Percentiles rank a stretch among this genome's conserved stretches.
Conservation (phyloP, 2,888 invertebrate species). For the Ganaspis brasiliensis region DNA sequence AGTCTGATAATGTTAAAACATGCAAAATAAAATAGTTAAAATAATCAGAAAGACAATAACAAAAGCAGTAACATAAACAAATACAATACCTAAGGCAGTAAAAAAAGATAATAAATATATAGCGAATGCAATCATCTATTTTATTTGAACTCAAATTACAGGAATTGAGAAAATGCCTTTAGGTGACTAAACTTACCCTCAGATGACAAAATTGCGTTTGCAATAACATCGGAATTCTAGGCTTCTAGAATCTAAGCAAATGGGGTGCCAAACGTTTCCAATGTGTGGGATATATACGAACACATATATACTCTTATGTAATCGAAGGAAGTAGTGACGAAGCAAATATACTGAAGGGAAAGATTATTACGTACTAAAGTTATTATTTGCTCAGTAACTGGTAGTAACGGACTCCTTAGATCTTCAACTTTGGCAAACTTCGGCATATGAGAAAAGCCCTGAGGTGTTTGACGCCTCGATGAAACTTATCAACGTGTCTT, state of each 20-base stretch:
- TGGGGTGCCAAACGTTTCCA: background rate
- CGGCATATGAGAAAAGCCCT: slow-evolving; percentile 23
- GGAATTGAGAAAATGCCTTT: background rate
- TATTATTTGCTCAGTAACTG: slow-evolving; percentile 32
- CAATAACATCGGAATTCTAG: background rate
- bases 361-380: slow-evolving; percentile 19
- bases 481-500: slow-evolving; percentile 23
- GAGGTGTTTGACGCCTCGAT: background rate
- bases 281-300: background rate
- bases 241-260: background rate
- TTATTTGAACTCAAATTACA: background rate
- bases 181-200: background rate
- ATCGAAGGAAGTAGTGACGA: slow-evolving; percentile 9
- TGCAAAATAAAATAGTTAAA: no score
- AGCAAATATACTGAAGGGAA: slow-evolving; percentile 23
- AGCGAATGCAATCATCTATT: no score
- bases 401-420: slow-evolving; percentile 16
- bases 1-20: no score
- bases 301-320: background rate
- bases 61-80: no score
- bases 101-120: no score
- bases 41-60: no score
- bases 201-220: slow-evolving; percentile 15
- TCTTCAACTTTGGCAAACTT: slow-evolving; percentile 17
- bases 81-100: no score